Evolutionary conservation across 2,113 vertebrate species (phyloP), one percentile per base, ranked within the genome.

Genomic region (Danionella cerebrum): DNA sequence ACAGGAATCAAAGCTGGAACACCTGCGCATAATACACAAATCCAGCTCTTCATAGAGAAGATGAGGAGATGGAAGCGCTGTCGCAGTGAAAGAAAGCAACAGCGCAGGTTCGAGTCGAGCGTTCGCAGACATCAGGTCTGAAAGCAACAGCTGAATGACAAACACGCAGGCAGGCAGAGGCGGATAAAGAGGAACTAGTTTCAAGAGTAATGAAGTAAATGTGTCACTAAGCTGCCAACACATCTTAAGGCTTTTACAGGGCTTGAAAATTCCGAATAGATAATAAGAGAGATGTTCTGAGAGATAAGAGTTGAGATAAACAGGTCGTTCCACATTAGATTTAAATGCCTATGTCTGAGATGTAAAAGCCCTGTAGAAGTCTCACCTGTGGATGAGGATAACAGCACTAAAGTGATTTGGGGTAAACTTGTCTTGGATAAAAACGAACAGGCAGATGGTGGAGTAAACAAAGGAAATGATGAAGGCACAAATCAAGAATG

Each of bases 181-280:
- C 41, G 67, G 45, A 68, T 67, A 54, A 73, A 72, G 48, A 53
- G 24, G 5, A 60, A 31, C 50, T 55, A 24, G 50, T 58, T 21
- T 47, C 51, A 70, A 67, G 50, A 27, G 31, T 16, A 52, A 16
- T 2, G 52, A 36, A 53, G 7, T 1, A 52, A 59, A 66, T 21
- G 29, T 35, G 52, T 57, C 16, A 25, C 25, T 19, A 52, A 44
- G 55, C 29, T 18, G 14, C 42, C 69, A 29, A 68, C 45, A 31
- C 6, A 24, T 65, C 31, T 4, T 21, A 42, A 74, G 42, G 69
- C 74, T 76, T 76, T 76, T 68, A 76, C 72, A 69, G 13, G 65
- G 74, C 58, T 65, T 72, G 36, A 9, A 19, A 52, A 29, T 44
- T 7, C 38, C 2, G 27, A 51, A 29, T 21, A 9, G 21, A n/a